Base-by-base conservation (phyloP, 1,140 invertebrate genomes). In the Drosophila murphyi region DNA sequence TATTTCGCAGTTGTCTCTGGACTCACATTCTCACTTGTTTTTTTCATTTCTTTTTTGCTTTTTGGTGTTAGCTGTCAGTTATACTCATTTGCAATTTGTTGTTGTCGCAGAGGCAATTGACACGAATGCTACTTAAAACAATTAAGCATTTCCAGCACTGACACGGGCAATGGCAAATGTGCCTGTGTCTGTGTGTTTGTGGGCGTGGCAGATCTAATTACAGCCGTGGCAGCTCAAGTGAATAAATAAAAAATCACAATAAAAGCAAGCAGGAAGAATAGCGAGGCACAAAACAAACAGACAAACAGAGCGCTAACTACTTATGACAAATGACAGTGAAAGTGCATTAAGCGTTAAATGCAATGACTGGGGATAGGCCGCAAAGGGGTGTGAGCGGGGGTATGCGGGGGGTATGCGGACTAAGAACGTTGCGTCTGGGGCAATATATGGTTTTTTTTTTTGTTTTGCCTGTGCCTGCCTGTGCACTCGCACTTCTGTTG, bases 291-390 rank as follows among this genome's bases (percentile, higher is more conserved):
- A 51, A 41, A 67, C 57, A 57, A 60, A 68, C 65, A 68, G 61
- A 62, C 76, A 75, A 82, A 76, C 67, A 71, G 59, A 82, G 76
- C 80, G 57, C 79, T 82, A 76, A 83, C 80, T 82, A 82, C 76
- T 82, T 82, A 79, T 82, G 76, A 82, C 76, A 82, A 82, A 79
- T 76, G 80, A 82, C 80, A 83, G 80, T 82, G 80, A 82, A 82
- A 83, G 80, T 82, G 80, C 80, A 82, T 82, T 82, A 82, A 82
- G 80, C 72, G 59, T 57, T 74, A 76, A 60, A 48, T 74, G 67
- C 57, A 43, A 10, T 35, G 28, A 7, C 45, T 2, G 12, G 3
- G 20, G 2, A 3, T 2, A 28, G 5, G 20, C 20, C 20, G 1
- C 20, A 20, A 8, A 12, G 45, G 45, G 45, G 20, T 1, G 0